phyloP scores from a whole-genome alignment of 2,113 vertebrate genomes.

The Paradoxurus hermaphroditus region DNA sequence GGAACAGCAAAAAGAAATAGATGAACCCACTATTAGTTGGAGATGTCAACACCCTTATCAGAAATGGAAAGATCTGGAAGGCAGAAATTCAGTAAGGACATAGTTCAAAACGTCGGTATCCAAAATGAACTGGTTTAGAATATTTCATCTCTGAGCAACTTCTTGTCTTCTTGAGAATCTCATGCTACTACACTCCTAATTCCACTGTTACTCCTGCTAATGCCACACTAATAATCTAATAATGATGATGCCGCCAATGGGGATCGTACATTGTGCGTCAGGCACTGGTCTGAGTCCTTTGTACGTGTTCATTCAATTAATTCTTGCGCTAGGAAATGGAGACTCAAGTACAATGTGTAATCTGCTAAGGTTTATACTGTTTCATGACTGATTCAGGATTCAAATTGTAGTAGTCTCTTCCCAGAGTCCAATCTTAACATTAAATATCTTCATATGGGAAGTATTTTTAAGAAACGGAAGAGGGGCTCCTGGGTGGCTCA shows the following conservation, averaged over 20 bases:
- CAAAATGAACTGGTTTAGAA: not conserved
- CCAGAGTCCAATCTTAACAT: not conserved
- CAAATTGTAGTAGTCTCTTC: not conserved
- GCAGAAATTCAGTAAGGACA: not conserved
- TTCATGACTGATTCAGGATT: too few relatives aligned
- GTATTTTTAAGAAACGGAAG: not conserved
- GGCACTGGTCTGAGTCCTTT: accelerated
- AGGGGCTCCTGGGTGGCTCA: too few relatives aligned
- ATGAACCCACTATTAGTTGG: too few relatives aligned
- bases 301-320: not conserved
- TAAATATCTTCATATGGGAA: not conserved
- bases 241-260: accelerated
- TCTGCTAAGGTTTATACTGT: not conserved
- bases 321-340: not conserved
- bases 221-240: accelerated
- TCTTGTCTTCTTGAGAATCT: not conserved
- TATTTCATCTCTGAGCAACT: not conserved
- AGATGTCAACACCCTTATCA: accelerated
- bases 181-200: too few relatives aligned
- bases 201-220: too few relatives aligned
- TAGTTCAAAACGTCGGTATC: not conserved
- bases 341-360: not conserved
- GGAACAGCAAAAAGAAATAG: not conserved
- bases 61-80: not conserved
- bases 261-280: accelerated